A percentile compares a stretch with the other conserved stretches of the same genome.
Evolutionary conservation across 2,113 vertebrate genomes (phyloP).

Genomic region (Leptobrachium ailaonicum): DNA sequence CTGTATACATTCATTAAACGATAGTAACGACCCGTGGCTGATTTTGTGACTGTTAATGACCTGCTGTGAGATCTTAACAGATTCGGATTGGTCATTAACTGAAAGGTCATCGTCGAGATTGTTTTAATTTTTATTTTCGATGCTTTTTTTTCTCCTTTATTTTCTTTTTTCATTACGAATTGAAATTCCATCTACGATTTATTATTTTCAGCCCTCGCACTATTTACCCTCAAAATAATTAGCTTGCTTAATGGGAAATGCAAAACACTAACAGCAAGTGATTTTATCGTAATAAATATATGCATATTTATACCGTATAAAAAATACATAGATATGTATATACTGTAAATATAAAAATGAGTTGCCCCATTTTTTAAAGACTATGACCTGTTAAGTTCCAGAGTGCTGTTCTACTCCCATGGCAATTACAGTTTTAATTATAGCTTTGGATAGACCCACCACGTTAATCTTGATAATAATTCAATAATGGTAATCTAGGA

Average conservation of each 20-base stretch:
- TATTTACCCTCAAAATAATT: conserved; percentile 4
- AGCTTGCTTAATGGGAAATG: neutral
- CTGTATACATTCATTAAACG: conserved; percentile 28
- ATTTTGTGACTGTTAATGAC: conserved; percentile 41
- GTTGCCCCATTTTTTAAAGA: no score
- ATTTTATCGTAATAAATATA: neutral
- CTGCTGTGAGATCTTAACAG: conserved; percentile 38
- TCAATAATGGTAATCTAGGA: no score
- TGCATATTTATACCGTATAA: neutral
- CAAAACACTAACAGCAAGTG: conserved; percentile 3
- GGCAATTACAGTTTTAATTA: no score
- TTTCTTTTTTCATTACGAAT: conserved; percentile 27
- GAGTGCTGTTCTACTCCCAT: no score
- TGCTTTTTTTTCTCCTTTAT: neutral
- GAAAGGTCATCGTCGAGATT: conserved; percentile 42
- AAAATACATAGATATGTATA: neutral
- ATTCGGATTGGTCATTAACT: conserved; percentile 39
- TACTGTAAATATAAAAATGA: no score
- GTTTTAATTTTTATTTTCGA: conserved; percentile 1
- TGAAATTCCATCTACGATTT: conserved; percentile 17
- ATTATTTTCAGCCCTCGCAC: conserved; percentile 2
- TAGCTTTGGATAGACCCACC: no score
- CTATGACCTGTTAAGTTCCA: no score
- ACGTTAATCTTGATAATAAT: no score
- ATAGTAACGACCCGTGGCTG: conserved; percentile 32